A percentile compares a stretch with the other conserved stretches of the same genome.
phyloP scores from a whole-genome alignment of 2,797 vertebrate species.

The Phoebastria nigripes region DNA sequence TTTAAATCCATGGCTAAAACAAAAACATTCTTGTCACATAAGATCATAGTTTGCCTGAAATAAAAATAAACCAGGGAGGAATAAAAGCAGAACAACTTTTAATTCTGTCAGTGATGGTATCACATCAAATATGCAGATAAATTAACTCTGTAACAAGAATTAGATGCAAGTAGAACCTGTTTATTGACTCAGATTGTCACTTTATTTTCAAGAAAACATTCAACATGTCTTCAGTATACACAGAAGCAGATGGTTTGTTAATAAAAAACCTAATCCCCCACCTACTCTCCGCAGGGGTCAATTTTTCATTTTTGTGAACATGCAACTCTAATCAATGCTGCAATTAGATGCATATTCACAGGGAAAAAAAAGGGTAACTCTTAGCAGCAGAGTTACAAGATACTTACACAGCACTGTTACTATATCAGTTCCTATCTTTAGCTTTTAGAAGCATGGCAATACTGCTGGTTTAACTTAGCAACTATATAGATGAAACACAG shows the following conservation, averaged over 20 bases:
- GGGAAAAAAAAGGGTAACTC: not conserved
- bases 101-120: not conserved
- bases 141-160: not conserved
- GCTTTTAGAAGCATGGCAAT: not conserved
- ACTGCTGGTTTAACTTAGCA: not conserved
- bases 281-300: not conserved
- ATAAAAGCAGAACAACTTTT: not conserved
- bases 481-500: not conserved
- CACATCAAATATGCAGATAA: not conserved
- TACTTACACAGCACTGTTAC: not conserved
- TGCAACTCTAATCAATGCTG: not conserved
- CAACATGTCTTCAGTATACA: not conserved
- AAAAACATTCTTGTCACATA: conserved; percentile 21
- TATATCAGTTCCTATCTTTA: not conserved
- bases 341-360: not conserved
- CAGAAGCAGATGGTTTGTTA: conserved; percentile 17
- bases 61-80: conserved; percentile 1
- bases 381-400: not conserved
- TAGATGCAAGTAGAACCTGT: not conserved
- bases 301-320: conserved; percentile 39
- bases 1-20: not conserved
- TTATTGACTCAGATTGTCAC: not conserved
- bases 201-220: conserved; percentile 11
- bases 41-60: not conserved
- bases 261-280: not conserved